Evolutionary conservation across 1,140 invertebrate genomes (phyloP).

Genomic region (Helicoverpa armigera): DNA sequence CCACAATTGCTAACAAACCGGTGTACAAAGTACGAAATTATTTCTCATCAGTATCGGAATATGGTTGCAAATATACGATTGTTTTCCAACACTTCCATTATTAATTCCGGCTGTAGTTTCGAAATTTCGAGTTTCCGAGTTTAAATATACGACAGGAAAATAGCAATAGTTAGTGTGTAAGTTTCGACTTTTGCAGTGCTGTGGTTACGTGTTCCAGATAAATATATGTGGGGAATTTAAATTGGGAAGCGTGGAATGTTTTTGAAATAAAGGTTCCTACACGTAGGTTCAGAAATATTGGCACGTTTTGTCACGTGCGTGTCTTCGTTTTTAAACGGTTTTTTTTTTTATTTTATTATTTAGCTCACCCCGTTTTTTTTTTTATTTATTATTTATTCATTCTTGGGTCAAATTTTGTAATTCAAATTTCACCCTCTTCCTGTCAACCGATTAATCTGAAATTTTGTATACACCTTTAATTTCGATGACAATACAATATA

Average conservation of each 20-base stretch:
- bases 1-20: conserved; percentile 14
- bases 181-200: conserved; percentile 3
- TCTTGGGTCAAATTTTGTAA: too few relatives aligned
- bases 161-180: conserved; percentile 36
- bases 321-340: background rate
- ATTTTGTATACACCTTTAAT: too few relatives aligned
- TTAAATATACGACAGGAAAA: conserved; percentile 36
- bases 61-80: conserved; percentile 34
- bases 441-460: too few relatives aligned
- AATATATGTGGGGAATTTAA: conserved; percentile 22
- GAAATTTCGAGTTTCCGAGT: conserved; percentile 17
- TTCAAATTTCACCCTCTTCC: too few relatives aligned
- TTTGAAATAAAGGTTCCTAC: background rate
- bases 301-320: background rate
- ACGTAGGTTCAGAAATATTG: background rate
- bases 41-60: conserved; percentile 38
- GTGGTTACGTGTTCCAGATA: conserved; percentile 26
- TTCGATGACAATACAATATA: too few relatives aligned
- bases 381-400: too few relatives aligned
- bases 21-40: conserved; percentile 29
- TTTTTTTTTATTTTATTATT: too few relatives aligned
- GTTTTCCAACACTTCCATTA: conserved; percentile 28
- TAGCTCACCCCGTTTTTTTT: too few relatives aligned
- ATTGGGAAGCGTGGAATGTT: background rate
- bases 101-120: conserved; percentile 22